These are phyloP conservation scores for Polymixis lichenea DNA, from an alignment of 2,888 invertebrate genomes.

Conservation along the genomic window DNA sequence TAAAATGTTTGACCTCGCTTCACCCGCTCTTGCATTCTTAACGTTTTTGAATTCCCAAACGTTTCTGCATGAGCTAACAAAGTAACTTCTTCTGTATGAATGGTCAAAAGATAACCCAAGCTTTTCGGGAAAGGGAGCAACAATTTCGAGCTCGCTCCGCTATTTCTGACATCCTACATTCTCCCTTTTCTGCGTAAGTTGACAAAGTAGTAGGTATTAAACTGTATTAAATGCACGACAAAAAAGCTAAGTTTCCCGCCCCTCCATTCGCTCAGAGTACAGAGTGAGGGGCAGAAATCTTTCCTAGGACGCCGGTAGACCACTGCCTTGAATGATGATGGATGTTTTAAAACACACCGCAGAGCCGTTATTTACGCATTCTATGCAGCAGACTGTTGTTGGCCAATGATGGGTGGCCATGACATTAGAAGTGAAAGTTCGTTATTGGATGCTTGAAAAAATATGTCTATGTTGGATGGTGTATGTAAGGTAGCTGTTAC, in stretches of 20 bases:
- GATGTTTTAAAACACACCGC: neutral
- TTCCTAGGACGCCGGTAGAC: no score
- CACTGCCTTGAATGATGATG: neutral
- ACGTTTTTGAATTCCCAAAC: neutral
- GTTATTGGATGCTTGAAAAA: neutral
- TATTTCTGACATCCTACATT: neutral
- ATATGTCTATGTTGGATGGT: neutral
- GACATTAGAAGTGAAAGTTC: neutral
- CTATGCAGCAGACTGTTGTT: neutral
- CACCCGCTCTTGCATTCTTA: neutral
- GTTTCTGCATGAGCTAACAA: neutral
- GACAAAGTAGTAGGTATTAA: neutral
- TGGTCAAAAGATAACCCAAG: neutral
- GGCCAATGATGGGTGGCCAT: neutral
- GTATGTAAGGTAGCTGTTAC: slow-evolving; percentile 59
- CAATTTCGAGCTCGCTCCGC: neutral
- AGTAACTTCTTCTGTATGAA: neutral
- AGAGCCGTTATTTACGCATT: neutral
- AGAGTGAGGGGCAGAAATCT: neutral
- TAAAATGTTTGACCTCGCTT: neutral
- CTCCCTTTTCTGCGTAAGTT: neutral
- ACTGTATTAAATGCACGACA: neutral
- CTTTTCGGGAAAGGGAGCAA: neutral
- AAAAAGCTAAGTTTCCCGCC: neutral
- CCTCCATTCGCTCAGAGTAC: neutral